These are phyloP conservation scores for Polydrusus pterygomalis DNA, from an alignment of 2,888 invertebrate species.

Conservation along the genomic window DNA sequence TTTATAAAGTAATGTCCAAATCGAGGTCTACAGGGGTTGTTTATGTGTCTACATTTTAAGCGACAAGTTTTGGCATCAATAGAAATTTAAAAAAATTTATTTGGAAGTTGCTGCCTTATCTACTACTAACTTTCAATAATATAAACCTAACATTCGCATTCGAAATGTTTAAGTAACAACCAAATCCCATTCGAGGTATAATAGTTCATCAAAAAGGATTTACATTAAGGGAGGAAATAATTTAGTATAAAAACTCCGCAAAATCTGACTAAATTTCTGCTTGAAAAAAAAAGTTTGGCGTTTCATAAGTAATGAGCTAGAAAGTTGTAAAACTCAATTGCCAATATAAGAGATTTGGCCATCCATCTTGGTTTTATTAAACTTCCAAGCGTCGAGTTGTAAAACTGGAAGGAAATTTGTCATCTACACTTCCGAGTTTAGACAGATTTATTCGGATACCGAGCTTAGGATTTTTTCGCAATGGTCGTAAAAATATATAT, in stretches of 20 bases:
- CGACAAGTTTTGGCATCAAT: too few species aligned
- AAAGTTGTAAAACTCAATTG: constrained; percentile 54
- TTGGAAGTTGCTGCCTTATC: too few species aligned
- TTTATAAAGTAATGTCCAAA: too few species aligned
- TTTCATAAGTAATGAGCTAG: constrained; percentile 52
- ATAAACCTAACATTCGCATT: too few species aligned
- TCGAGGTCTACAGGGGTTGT: too few species aligned
- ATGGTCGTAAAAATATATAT: constrained; percentile 4
- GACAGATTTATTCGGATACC: constrained; percentile 42
- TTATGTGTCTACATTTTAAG: too few species aligned
- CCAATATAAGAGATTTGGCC: constrained; percentile 52
- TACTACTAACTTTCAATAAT: too few species aligned
- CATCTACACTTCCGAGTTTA: constrained; percentile 44
- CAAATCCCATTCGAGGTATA: not conserved
- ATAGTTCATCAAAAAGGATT: constrained; percentile 32
- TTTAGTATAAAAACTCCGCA: constrained; percentile 28
- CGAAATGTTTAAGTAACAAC: not conserved
- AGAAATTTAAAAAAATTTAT: too few species aligned
- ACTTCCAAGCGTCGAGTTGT: constrained; percentile 48
- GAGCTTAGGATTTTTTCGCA: constrained; percentile 4
- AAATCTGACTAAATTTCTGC: constrained; percentile 41
- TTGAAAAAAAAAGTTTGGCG: constrained; percentile 48
- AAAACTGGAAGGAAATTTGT: constrained; percentile 48
- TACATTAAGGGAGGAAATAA: constrained; percentile 25
- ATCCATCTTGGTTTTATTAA: constrained; percentile 54